Evolutionary conservation across 2,888 invertebrate genomes (phyloP).

Genomic region (Oligia latruncula): DNA sequence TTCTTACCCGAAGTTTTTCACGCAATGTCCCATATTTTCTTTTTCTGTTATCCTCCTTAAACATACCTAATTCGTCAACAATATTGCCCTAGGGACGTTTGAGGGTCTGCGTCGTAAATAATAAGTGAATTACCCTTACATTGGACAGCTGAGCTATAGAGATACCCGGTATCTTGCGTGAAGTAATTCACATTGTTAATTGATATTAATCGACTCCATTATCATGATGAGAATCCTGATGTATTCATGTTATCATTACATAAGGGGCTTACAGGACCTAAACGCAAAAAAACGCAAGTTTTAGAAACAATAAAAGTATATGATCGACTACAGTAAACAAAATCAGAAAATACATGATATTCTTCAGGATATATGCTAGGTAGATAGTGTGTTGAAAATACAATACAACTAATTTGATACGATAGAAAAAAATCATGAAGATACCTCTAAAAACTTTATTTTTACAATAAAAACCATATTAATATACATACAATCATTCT

Average conservation of each 20-base stretch:
- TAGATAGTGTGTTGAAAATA: no score
- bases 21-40: neutral
- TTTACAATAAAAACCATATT: no score
- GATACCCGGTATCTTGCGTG: neutral
- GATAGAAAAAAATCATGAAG: no score
- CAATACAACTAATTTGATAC: no score
- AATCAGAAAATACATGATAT: no score
- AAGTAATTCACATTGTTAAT: slow-evolving; percentile 46
- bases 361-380: no score
- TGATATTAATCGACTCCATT: slow-evolving; percentile 44
- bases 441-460: no score
- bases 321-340: no score
- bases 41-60: neutral
- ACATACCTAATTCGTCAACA: neutral
- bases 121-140: slow-evolving; percentile 29
- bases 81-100: slow-evolving; percentile 11
- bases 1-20: neutral
- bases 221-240: slow-evolving; percentile 24
- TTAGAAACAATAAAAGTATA: no score
- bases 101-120: slow-evolving; percentile 26
- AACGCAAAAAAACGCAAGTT: no score
- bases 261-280: no score
- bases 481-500: no score
- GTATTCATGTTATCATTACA: neutral
- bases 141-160: slow-evolving; percentile 1